Evolutionary conservation across 2,797 vertebrate genomes (phyloP), one percentile per base, ranked within the genome.

Genomic region (Cottoperca gobio): DNA sequence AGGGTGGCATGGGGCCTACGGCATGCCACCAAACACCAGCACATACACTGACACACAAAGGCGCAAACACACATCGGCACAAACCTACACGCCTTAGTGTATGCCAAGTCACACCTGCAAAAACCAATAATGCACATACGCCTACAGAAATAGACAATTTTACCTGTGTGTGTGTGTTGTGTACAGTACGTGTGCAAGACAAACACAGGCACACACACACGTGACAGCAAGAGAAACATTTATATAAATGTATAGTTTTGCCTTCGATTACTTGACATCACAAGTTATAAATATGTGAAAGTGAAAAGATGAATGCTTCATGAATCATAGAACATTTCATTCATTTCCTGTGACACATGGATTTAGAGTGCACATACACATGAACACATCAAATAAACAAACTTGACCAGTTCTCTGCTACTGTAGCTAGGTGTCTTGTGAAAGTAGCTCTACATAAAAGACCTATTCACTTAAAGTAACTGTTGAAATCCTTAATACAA

Each of bases 1-100:
- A 74, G 84, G 87, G 88, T 87, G 90, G 89, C 92, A 91, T 19
- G 74, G 73, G 78, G 86, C 86, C 87, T 85, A 77, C 68, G 75
- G 87, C 86, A 53, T 88, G 88, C 85, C 88, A 88, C 86, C 62
- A 39, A 31, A 76, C 70, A 76, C 58, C 43, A 26, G 40, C 39
- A 40, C 39, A 40, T 42, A 45, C 67, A 67, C 35, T 11, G 3
- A 75, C 63, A 78, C 55, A 54, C 70, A 39, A 46, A 53, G 33
- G 33, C 52, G 14, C 62, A 64, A 74, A 79, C 40, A 81, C 67
- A 53, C n/a, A n/a, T n/a, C n/a, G 16, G 55, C 50, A 62, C 21
- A 83, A 35, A 64, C 52, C 73, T n/a, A 66, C 16, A 3, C 49
- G 23, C 9, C 53, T 49, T 9, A 14, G 48, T 28, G 19, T 31